Base-by-base conservation (phyloP, 1,140 invertebrate species). In the Bombus polaris region DNA sequence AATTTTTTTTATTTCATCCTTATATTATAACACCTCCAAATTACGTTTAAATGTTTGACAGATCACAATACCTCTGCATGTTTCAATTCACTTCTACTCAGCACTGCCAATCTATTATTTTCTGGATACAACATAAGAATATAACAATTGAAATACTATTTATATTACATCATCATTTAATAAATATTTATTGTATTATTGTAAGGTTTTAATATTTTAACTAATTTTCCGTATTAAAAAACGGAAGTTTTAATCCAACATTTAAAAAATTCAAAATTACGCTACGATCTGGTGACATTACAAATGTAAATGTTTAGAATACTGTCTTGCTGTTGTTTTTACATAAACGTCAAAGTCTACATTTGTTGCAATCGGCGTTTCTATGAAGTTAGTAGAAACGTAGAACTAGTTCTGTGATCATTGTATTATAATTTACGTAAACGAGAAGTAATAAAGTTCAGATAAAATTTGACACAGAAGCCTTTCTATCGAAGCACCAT, bases 401-500 rank as follows among this genome's bases (percentile, higher is more conserved):
- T n/a, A 42, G n/a, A 10, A 80, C 25, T 53, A 4, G 59, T 62
- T 78, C 18, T 32, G 15, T 66, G 3, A 15, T 44, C 70, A 12
- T 62, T 42, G 39, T 12, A 0, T 39, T 35, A 37, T 44, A 65
- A 85, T 73, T 65, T 8, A 35, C 39, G 25, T 62, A 73, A 13
- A n/a, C 8, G n/a, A 32, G 28, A 71, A 68, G 18, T 22, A 12
- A 13, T 3, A 10, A 59, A 78, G 37, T 32, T 76, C 10, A 53
- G 22, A 32, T 25, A 82, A 0, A 57, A n/a, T 68, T 35, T 35
- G 4, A 35, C 9, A 28, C 35, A 9, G 35, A 25, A 28, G 39
- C 35, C 32, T 35, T 71, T 59, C 13, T 10, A 53, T 5, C 15
- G 4, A 22, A n/a, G 59, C 62, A n/a, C 32, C 13, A 95, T 95